Conservation (phyloP, 2,888 invertebrate genomes). For the Byasa hedistus region DNA sequence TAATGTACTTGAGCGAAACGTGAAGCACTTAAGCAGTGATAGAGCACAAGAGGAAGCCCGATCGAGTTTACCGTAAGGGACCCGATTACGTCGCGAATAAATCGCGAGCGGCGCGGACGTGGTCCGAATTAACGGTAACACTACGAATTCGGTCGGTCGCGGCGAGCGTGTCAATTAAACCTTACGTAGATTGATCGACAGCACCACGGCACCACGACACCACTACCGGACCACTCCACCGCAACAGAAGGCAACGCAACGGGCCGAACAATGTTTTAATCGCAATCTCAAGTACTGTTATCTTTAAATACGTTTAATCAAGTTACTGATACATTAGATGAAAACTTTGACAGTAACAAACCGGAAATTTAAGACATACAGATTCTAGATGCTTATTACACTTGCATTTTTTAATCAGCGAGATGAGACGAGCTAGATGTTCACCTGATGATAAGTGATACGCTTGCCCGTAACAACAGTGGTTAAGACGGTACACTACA, state of each 20-base stretch:
- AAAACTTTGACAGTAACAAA: not conserved
- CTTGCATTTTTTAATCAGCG: too few species aligned
- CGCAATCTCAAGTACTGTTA: not conserved
- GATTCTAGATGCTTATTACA: too few species aligned
- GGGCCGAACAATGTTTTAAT: slow-evolving; percentile 5
- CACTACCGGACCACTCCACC: not conserved
- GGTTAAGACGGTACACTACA: too few species aligned
- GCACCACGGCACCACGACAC: not conserved
- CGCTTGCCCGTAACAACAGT: too few species aligned
- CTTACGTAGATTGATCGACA: slow-evolving; percentile 36
- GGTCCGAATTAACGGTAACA: slow-evolving; percentile 61
- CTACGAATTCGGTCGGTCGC: slow-evolving; percentile 59
- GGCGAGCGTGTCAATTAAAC: slow-evolving; percentile 41
- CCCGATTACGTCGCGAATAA: slow-evolving; percentile 73
- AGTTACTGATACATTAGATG: slow-evolving; percentile 22
- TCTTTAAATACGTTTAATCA: slow-evolving; percentile 2
- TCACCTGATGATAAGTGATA: too few species aligned
- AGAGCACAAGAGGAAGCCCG: slow-evolving; percentile 37
- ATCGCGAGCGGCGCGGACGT: slow-evolving; percentile 53
- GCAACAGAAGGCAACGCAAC: not conserved
- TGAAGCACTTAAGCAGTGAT: slow-evolving; percentile 8
- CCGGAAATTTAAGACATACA: too few species aligned
- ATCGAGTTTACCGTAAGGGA: slow-evolving; percentile 62
- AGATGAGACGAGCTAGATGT: too few species aligned
- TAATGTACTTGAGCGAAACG: not conserved